phyloP scores from a whole-genome alignment of 2,113 vertebrate species.

The Petaurus breviceps region DNA sequence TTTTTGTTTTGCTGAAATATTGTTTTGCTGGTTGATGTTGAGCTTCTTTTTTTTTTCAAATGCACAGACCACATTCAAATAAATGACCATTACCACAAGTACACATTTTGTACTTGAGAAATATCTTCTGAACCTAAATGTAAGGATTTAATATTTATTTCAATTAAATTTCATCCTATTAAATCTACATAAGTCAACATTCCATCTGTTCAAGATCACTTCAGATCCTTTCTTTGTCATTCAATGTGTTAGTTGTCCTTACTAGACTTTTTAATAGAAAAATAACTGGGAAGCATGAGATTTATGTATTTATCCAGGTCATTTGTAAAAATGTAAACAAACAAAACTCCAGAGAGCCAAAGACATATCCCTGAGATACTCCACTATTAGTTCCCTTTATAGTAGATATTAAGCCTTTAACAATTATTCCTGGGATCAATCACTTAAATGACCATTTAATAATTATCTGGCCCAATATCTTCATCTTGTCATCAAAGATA shows the following conservation, averaged over 20 bases:
- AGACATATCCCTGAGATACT: neutral
- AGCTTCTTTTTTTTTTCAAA: neutral
- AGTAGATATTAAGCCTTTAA: neutral
- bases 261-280: neutral
- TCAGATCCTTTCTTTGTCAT: neutral
- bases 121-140: neutral
- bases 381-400: neutral
- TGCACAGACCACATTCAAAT: neutral
- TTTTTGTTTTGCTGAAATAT: neutral
- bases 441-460: neutral
- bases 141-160: neutral
- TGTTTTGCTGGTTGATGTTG: neutral
- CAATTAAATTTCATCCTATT: neutral
- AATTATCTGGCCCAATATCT: neutral
- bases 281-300: neutral
- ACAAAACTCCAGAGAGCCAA: neutral
- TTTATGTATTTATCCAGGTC: neutral
- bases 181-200: neutral
- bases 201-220: neutral
- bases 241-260: neutral
- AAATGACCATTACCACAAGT: neutral
- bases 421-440: neutral
- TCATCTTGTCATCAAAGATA: neutral
- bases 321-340: neutral
- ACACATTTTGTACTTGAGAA: neutral